Conservation (phyloP, 2,113 vertebrate species). For the Perca flavescens region DNA sequence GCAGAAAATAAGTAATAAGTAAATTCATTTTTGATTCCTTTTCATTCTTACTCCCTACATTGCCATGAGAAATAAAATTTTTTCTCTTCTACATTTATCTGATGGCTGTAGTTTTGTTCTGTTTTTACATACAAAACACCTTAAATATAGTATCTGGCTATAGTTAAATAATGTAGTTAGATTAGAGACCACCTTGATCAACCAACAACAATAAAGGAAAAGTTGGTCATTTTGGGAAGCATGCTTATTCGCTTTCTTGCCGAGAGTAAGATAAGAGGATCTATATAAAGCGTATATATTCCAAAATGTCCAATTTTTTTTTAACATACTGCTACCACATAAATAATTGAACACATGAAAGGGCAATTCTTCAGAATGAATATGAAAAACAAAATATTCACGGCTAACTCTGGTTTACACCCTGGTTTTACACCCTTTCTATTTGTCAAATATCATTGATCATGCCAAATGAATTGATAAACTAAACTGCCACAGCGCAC, state of each 20-base stretch:
- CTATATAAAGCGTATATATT: too few relatives aligned
- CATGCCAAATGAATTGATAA: neutral
- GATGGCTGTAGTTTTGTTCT: neutral
- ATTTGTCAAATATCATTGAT: neutral
- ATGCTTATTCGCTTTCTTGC: neutral
- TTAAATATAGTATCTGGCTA: neutral
- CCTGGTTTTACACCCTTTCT: conserved; percentile 1
- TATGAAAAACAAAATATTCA: neutral
- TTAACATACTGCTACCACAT: neutral
- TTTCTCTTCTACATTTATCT: neutral
- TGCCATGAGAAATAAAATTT: neutral
- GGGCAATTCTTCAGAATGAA: neutral
- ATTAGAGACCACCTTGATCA: too few relatives aligned
- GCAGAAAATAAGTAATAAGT: neutral
- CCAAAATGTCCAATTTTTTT: too few relatives aligned
- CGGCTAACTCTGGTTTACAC: neutral
- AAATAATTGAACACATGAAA: neutral
- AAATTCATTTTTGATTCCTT: neutral
- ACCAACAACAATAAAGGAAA: neutral
- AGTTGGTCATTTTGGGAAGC: neutral
- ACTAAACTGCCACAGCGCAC: too few relatives aligned
- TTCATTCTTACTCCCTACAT: neutral
- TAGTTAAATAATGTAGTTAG: too few relatives aligned
- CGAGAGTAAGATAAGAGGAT: neutral
- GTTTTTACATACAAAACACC: neutral